Evolutionary conservation across 2,888 invertebrate genomes (phyloP), one percentile per base, ranked within the genome.

Genomic region (Mycogona germanica): DNA sequence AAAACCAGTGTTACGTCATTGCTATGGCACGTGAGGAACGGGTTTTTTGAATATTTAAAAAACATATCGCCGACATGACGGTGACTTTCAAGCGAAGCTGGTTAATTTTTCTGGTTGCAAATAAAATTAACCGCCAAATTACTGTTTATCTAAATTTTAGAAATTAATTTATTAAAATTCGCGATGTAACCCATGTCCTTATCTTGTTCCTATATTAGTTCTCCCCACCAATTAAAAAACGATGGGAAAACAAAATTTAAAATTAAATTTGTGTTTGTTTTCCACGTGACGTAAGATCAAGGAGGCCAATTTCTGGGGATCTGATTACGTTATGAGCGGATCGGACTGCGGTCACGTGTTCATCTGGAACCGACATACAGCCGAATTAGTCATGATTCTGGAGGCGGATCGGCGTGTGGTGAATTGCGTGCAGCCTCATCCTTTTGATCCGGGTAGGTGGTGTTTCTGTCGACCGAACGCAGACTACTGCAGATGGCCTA

Each of bases 301-400:
- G 69, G 86, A 87, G 67, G 82, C 86, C 3, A 80, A 80, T 55
- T 88, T 87, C 69, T 88, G 86, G 85, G 87, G 87, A 45, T 76
- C 81, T 62, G 73, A 81, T 62, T 83, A 78, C 70, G 79, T 88
- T 14, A 80, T 87, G 79, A 85, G 85, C 23, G 88, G 88, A n/a
- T 86, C 85, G 14, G 88, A 88, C 70, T 88, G 88, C 68, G 88
- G 87, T 0, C 86, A 87, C 65, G 81, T 88, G 14, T 87, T 88
- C 64, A 74, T 84, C 32, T 88, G 87, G 88, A 78, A 86, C 52
- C 75, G 82, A 35, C 71, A 78, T 44, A 80, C 81, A 0, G 81
- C 80, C 0, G 75, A 78, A 60, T 69, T 87, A 53, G 79, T 82
- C 30, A 84, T 82, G 79, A 70, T 85, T 1, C 70, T 87, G 58